Evolutionary conservation across 2,797 vertebrate species (phyloP), one percentile per base, ranked within the genome.

Genomic region (Sebastes iracundus): DNA sequence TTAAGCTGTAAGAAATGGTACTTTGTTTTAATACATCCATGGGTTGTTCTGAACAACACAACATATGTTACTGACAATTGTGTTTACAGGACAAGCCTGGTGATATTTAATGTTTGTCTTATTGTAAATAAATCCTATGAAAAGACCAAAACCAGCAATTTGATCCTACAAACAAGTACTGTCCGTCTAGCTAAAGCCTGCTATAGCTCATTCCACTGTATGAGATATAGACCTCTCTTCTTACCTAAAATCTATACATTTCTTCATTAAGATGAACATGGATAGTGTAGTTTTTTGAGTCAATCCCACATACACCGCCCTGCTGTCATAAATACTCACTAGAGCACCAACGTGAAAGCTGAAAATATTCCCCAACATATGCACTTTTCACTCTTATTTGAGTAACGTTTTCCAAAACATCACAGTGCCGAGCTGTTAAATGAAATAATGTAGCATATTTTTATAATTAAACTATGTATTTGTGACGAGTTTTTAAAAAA

Each of bases 141-240:
- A 73, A 74, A 42, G 23, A 65, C 64, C 30, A 66, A 75, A 67
- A 63, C 28, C 52, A 74, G 52, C 14, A 69, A 33, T 64, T 16
- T 2, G 8, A 32, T 70, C 28, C 20, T 16, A 49, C 4, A 33
- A 52, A 69, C 12, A 27, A 20, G 7, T 28, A 56, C 5, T 38
- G 2, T 62, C n/a, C 32, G 20, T 56, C 20, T 27, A 4, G 66
- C 60, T 11, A 28, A 13, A n/a, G 18, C 10, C 62, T 52, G 13
- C 16, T 27, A 12, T 23, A 67, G 10, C 27, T 62, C 3, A 11
- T 71, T n/a, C 23, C 28, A 8, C 10, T 33, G 13, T 18, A 14
- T 10, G 16, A 35, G 14, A 27, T 12, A n/a, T n/a, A 33, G 10
- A 35, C 30, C 10, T 53, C 30, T 69, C 28, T 2, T 18, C n/a